Evolutionary conservation across 1,140 invertebrate genomes (phyloP).

Genomic region (Hormaphis cornu): DNA sequence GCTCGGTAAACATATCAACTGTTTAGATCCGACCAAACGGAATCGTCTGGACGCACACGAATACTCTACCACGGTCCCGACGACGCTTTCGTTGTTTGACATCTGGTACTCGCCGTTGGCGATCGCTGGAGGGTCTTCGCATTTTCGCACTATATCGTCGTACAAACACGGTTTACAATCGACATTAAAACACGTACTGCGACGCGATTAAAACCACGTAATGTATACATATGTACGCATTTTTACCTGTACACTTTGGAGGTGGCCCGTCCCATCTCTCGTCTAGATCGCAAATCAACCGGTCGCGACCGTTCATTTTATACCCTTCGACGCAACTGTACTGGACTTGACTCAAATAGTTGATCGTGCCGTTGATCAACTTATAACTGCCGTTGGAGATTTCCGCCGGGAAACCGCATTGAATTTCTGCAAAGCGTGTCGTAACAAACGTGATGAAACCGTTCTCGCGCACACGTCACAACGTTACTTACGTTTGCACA

Average conservation of each 20-base stretch:
- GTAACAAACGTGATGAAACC: neutral
- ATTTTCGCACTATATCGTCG: slow-evolving; percentile 57
- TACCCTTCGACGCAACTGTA: slow-evolving; percentile 76
- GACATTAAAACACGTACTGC: no score
- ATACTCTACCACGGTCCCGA: slow-evolving; percentile 64
- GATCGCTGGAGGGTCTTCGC: slow-evolving; percentile 61
- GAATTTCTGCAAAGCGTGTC: slow-evolving; percentile 67
- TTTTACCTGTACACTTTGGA: slow-evolving; percentile 70
- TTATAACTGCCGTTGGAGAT: slow-evolving; percentile 72
- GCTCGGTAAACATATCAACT: slow-evolving; percentile 60
- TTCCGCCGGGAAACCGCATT: slow-evolving; percentile 79
- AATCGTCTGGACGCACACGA: slow-evolving; percentile 59
- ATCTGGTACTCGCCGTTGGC: slow-evolving; percentile 58
- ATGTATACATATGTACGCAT: neutral
- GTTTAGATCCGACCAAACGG: slow-evolving; percentile 56
- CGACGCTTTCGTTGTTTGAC: slow-evolving; percentile 54
- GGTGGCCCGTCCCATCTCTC: slow-evolving; percentile 89
- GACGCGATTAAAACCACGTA: no score
- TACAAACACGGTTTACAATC: slow-evolving; percentile 32
- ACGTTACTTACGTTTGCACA: slow-evolving; percentile 83
- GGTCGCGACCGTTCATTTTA: slow-evolving; percentile 68
- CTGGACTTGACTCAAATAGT: slow-evolving; percentile 73
- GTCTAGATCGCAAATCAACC: slow-evolving; percentile 81
- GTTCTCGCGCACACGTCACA: neutral
- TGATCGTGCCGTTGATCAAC: slow-evolving; percentile 71